Base-by-base conservation (phyloP, 2,797 vertebrate species). In the Manis crassicaudata region DNA sequence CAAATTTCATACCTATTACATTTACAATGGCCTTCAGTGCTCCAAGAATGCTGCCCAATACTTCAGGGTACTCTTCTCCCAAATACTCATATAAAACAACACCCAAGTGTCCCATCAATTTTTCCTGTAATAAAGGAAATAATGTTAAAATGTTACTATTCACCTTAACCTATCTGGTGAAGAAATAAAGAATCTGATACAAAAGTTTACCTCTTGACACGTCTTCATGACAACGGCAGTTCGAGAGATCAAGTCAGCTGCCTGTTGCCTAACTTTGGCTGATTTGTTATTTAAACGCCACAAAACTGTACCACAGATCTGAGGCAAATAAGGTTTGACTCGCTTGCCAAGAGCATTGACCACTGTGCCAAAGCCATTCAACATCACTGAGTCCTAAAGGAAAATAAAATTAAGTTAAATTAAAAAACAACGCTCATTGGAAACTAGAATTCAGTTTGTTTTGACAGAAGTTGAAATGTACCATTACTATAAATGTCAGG, bases 271-370 rank as follows among this genome's bases (percentile, higher is more conserved):
- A 73, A 99, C 99, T 98, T 99, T 99, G 35, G 99, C 99, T 0
- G 99, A 99, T 97, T 99, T 99, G 98, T 99, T 99, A 98, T 99
- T 99, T 94, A 99, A 98, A 98, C 99, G 99, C 99, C 99, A 99
- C 95, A 99, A 98, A 90, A 99, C 99, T 0, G 99, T 99, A 99
- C 99, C 99, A 32, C 99, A 99, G 98, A 99, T 99, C 98, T 99
- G 99, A 68, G 99, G 99, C 98, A 99, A 98, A 98, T 99, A 99
- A 0, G 99, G 99, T 76, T 99, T 99, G 65, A 99, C 99, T 20
- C 99, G 99, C 97, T 99, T 99, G 81, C 99, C 99, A 4, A 99
- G 99, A 95, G 99, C 99, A 96, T 99, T 99, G 70, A 99, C 99
- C 94, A 99, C 99, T 0, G 99, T 99, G 92, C 99, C 99, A 82